phyloP scores from a whole-genome alignment of 2,113 vertebrate genomes.

The Willisornis vidua region DNA sequence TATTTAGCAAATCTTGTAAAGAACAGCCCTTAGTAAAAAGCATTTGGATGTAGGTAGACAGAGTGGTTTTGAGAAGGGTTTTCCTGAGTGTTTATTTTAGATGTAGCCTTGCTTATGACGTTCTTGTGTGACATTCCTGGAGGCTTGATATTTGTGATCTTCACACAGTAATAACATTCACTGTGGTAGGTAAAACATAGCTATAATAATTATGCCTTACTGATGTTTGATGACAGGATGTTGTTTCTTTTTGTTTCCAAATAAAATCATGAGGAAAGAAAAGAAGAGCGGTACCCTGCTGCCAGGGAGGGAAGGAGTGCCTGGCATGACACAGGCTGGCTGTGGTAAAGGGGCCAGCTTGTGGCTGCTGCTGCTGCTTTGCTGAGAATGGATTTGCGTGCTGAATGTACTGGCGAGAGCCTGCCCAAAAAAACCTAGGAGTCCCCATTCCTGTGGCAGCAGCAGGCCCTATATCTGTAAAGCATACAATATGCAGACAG shows the following conservation, averaged over 20 bases:
- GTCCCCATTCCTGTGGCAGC: not conserved
- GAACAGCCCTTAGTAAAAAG: not conserved
- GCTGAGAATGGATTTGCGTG: not conserved
- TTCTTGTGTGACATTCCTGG: constrained; percentile 35
- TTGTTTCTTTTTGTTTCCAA: constrained; percentile 59
- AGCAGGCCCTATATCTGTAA: not conserved
- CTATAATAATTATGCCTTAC: not conserved
- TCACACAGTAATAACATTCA: constrained; percentile 22
- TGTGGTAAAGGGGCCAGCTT: not conserved
- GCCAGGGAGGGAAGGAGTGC: not conserved
- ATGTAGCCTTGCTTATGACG: constrained; percentile 6
- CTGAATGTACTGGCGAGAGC: not conserved
- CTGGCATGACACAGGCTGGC: not conserved
- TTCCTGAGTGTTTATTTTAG: constrained; percentile 18
- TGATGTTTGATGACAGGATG: constrained; percentile 34
- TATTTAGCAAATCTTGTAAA: not conserved
- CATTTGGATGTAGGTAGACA: not conserved
- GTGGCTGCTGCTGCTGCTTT: not conserved
- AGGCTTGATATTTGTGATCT: constrained; percentile 36
- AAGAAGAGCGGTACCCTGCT: not conserved
- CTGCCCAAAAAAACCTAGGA: not conserved
- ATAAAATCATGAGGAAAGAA: constrained; percentile 8
- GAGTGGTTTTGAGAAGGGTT: not conserved
- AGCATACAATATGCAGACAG: not conserved
- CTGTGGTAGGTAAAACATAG: constrained; percentile 40